These are phyloP conservation scores for Pyxicephalus adspersus DNA, from an alignment of 2,113 vertebrate genomes.

Conservation along the genomic window DNA sequence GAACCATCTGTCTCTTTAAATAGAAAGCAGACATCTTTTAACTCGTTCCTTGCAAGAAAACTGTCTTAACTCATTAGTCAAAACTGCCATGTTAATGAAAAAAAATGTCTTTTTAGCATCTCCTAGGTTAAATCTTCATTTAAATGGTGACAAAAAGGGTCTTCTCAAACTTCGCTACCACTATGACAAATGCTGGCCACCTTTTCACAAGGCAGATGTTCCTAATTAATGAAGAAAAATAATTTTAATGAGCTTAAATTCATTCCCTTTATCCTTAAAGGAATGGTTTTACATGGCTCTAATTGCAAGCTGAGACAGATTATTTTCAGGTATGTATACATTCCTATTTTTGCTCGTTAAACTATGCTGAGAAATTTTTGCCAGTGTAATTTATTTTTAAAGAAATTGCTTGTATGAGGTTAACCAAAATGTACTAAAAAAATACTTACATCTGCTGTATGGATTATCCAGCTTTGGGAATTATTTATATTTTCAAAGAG, in stretches of 20 bases:
- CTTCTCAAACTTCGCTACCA: conserved; percentile 40
- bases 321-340: no score
- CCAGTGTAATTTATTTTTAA: no score
- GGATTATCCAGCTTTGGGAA: no score
- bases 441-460: no score
- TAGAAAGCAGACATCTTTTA: conserved; percentile 9
- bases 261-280: conserved; percentile 16
- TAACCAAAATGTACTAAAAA: no score
- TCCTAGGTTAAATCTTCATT: conserved; percentile 43
- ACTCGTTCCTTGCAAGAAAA: background rate
- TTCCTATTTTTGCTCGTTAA: no score
- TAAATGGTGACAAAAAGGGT: conserved; percentile 42
- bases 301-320: background rate
- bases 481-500: no score
- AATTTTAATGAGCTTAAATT: conserved; percentile 52
- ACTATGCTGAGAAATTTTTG: no score
- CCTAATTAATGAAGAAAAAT: conserved; percentile 54
- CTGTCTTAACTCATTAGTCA: conserved; percentile 22
- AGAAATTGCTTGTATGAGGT: no score
- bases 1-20: conserved; percentile 31
- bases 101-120: conserved; percentile 5
- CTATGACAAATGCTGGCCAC: conserved; percentile 46
- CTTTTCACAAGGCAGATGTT: conserved; percentile 56
- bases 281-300: conserved; percentile 19
- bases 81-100: background rate